Percentiles rank a stretch among this genome's conserved stretches.
These are phyloP conservation scores for Harmothoe impar DNA, from an alignment of 2,888 invertebrate species.

Conservation along the genomic window DNA sequence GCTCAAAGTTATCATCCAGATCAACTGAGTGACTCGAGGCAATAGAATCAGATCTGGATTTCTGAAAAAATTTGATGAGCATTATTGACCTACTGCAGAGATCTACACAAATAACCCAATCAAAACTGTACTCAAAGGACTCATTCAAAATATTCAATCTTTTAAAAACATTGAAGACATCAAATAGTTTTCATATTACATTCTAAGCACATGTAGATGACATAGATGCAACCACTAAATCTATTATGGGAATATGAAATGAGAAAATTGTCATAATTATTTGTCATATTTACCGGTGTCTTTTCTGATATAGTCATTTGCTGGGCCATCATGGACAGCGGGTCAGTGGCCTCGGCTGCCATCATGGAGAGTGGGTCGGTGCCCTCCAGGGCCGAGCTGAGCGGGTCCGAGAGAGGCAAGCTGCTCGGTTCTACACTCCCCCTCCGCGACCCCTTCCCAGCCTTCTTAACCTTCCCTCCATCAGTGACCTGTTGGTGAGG, in stretches of 20 bases:
- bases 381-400: slow-evolving; percentile 87
- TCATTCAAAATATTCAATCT: no score
- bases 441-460: slow-evolving; percentile 47
- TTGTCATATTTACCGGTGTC: not conserved
- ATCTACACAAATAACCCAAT: not conserved
- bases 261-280: no score
- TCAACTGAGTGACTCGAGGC: slow-evolving; percentile 59
- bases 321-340: slow-evolving; percentile 82
- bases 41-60: slow-evolving; percentile 26
- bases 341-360: slow-evolving; percentile 86
- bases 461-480: slow-evolving; percentile 71
- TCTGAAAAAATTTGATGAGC: no score
- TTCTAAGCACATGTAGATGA: no score
- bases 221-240: no score
- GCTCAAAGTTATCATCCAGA: slow-evolving; percentile 85
- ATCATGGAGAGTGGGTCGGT: slow-evolving; percentile 90
- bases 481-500: slow-evolving; percentile 78
- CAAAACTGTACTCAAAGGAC: not conserved
- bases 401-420: slow-evolving; percentile 70
- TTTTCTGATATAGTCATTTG: slow-evolving; percentile 54
- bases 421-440: not conserved
- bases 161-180: not conserved
- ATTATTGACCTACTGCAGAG: no score
- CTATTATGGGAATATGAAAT: no score
- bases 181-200: no score